These are phyloP conservation scores for Clarias pachynema DNA, from an alignment of 2,797 vertebrate genomes.

Conservation along the genomic window DNA sequence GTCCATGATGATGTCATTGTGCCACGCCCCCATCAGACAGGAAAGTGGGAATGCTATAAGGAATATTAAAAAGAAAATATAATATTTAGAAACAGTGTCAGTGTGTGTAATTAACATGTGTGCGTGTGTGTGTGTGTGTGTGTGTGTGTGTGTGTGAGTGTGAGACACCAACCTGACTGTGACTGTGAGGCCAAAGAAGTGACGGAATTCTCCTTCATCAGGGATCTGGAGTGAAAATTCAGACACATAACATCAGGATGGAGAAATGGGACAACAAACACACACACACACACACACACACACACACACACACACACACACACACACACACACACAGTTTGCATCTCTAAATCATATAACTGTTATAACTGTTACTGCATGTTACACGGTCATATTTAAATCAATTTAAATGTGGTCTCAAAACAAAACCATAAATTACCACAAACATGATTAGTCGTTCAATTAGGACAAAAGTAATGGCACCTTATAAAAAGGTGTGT, in stretches of 20 bases:
- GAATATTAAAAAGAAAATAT: background rate
- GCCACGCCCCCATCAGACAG: conserved; percentile 48
- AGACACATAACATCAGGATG: background rate
- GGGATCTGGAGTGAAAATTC: conserved; percentile 35
- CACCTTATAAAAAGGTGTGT: background rate
- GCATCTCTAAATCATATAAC: too few relatives aligned
- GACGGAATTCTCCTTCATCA: conserved; percentile 39
- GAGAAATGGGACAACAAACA: background rate
- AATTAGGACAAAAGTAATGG: background rate
- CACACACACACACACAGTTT: too few relatives aligned
- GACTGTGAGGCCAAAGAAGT: conserved; percentile 25
- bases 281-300: background rate
- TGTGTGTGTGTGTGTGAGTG: background rate
- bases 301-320: background rate
- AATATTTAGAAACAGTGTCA: background rate
- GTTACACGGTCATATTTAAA: too few relatives aligned
- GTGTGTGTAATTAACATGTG: background rate
- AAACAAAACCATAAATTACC: background rate
- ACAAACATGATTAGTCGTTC: background rate
- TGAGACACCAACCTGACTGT: conserved; percentile 40
- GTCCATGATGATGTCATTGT: conserved; percentile 50
- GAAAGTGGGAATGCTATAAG: conserved; percentile 48
- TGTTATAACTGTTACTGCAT: too few relatives aligned
- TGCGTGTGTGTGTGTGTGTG: background rate
- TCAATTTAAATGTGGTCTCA: too few relatives aligned